Evolutionary conservation across 2,113 vertebrate species (phyloP).

Genomic region (Craseonycteris thonglongyai): DNA sequence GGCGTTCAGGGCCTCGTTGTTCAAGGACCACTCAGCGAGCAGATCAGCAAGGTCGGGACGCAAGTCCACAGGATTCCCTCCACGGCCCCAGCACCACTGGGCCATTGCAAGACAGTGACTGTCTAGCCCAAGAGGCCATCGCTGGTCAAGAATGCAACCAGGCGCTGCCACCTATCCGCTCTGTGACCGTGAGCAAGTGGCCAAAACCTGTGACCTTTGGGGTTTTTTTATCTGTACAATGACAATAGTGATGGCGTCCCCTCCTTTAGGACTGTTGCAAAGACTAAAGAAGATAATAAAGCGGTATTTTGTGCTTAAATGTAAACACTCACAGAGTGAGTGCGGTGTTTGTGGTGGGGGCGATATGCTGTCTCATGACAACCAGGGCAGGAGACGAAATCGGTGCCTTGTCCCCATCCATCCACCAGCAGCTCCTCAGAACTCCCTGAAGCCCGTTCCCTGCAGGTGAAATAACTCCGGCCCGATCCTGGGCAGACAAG

Average conservation of each 20-base stretch:
- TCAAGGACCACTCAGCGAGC: background rate
- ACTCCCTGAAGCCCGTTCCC: constrained; percentile 60
- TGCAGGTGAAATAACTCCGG: constrained; percentile 65
- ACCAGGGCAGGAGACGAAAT: background rate
- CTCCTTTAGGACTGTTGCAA: background rate
- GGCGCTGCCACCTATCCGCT: background rate
- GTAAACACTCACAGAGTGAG: background rate
- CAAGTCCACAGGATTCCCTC: background rate
- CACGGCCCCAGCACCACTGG: background rate
- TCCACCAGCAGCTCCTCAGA: background rate
- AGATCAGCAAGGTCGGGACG: too few species aligned
- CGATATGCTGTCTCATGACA: too few species aligned
- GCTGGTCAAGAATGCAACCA: background rate
- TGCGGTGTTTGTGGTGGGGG: too few species aligned
- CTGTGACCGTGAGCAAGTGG: background rate
- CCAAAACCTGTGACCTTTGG: background rate
- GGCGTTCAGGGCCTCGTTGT: background rate
- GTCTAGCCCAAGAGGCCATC: background rate
- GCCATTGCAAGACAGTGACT: background rate
- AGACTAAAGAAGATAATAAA: background rate
- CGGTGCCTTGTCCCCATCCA: background rate
- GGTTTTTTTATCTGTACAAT: background rate
- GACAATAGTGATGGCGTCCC: background rate
- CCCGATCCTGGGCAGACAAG: constrained; percentile 50
- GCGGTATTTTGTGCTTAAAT: background rate